phyloP scores from a whole-genome alignment of 2,113 vertebrate species.

The Tragulus kanchil region DNA sequence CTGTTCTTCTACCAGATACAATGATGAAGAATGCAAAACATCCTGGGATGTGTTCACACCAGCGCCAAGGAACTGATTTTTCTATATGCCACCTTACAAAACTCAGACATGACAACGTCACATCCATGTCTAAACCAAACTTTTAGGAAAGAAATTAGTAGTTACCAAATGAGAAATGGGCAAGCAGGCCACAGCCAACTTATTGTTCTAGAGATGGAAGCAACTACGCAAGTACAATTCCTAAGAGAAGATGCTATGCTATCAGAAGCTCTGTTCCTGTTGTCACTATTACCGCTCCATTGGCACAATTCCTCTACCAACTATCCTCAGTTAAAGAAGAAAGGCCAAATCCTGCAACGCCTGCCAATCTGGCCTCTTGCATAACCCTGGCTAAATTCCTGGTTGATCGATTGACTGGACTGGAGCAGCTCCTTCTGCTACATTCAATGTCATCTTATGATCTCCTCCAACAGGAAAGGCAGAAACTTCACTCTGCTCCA shows the following conservation, averaged over 20 bases:
- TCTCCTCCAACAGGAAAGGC: slow-evolving; percentile 11
- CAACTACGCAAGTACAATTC: not conserved
- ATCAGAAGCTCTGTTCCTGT: not conserved
- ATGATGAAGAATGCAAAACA: not conserved
- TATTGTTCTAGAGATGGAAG: not conserved
- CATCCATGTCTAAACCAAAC: not conserved
- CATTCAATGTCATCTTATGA: slow-evolving; percentile 38
- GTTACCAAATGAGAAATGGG: not conserved
- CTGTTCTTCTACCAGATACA: not conserved
- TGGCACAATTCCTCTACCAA: not conserved
- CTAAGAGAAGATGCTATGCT: not conserved
- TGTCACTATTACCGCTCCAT: not conserved
- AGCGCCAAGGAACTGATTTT: not conserved
- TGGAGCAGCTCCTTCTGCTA: not conserved
- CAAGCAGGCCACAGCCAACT: not conserved
- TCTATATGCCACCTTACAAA: slow-evolving; percentile 17
- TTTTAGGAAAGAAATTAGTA: not conserved
- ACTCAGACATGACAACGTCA: not conserved
- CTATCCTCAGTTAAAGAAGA: not conserved
- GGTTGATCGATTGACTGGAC: not conserved
- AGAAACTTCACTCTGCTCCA: not conserved
- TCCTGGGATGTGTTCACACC: not conserved
- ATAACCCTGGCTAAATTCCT: not conserved
- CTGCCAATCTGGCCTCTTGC: not conserved
- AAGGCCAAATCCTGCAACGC: not conserved